Conservation (phyloP, 1,140 invertebrate genomes). For the Nasonia longicornis region DNA sequence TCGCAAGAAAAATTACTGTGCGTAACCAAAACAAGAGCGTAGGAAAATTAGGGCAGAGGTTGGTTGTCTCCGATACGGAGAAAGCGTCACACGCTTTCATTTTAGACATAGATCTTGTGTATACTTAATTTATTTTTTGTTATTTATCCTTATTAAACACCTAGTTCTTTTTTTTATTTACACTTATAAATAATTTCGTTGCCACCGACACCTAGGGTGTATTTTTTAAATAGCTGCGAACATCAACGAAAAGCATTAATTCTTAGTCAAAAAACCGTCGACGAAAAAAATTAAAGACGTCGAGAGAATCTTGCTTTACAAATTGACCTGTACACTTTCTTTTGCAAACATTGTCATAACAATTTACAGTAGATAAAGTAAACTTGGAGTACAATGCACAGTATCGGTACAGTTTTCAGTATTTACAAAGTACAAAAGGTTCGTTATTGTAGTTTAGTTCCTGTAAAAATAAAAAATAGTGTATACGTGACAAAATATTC, state of each 20-base stretch:
- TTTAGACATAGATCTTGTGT: constrained; percentile 37
- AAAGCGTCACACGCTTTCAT: constrained; percentile 45
- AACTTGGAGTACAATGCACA: constrained; percentile 27
- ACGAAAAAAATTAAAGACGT: constrained; percentile 33
- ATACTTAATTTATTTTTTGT: constrained; percentile 41
- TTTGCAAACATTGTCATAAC: constrained; percentile 24
- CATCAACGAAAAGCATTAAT: constrained; percentile 41
- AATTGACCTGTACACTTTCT: constrained; percentile 41
- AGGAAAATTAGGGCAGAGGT: constrained; percentile 30
- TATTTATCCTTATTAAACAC: constrained; percentile 42
- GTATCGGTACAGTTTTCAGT: constrained; percentile 19
- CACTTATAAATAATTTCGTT: constrained; percentile 51
- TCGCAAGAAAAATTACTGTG: background rate
- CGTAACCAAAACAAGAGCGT: constrained; percentile 4
- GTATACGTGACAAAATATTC: constrained; percentile 17
- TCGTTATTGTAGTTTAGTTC: constrained; percentile 1
- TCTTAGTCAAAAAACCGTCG: background rate
- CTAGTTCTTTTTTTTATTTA: constrained; percentile 42
- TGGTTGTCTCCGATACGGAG: constrained; percentile 46
- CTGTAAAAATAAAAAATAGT: background rate
- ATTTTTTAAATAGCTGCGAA: constrained; percentile 42
- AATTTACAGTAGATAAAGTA: constrained; percentile 42
- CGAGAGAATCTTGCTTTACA: constrained; percentile 16
- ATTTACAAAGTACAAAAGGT: constrained; percentile 44
- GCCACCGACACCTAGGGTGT: constrained; percentile 49